Percentiles rank a stretch among this genome's conserved stretches.
Conservation (phyloP, 2,888 invertebrate species). For the Xestia ashworthii region DNA sequence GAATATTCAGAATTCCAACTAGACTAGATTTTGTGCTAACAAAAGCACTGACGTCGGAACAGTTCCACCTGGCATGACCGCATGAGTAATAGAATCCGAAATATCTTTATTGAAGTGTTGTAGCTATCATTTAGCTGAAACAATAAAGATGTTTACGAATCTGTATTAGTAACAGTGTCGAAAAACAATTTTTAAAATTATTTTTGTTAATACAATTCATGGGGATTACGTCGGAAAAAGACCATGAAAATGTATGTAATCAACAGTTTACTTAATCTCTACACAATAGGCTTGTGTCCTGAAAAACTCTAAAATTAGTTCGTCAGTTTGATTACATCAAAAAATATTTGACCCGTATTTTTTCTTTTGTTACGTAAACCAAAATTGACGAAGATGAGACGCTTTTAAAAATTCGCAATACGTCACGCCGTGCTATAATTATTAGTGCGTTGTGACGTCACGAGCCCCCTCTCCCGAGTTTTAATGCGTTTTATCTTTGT, state of each 20-base stretch:
- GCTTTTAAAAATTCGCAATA: too few species aligned
- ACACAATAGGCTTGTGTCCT: too few species aligned
- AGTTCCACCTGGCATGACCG: constrained; percentile 35
- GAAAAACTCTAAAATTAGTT: too few species aligned
- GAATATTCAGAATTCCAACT: constrained; percentile 8
- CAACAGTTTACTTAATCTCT: background rate
- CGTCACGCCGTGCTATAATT: too few species aligned
- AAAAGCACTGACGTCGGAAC: constrained; percentile 17
- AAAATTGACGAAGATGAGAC: too few species aligned
- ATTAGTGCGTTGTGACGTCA: too few species aligned
- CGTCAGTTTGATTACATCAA: too few species aligned
- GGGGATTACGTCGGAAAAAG: too few species aligned
- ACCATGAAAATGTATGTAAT: background rate
- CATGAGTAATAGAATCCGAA: constrained; percentile 19
- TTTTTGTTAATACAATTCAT: background rate
- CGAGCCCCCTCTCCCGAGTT: too few species aligned
- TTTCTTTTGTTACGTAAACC: too few species aligned
- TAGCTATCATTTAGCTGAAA: background rate
- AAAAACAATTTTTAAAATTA: background rate
- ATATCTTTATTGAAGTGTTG: constrained; percentile 30
- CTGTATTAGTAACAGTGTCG: background rate
- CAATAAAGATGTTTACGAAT: background rate
- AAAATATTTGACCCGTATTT: too few species aligned
- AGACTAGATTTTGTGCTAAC: constrained; percentile 11
- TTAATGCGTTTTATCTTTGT: too few species aligned